Evolutionary conservation across 2,797 vertebrate genomes (phyloP), one percentile per base, ranked within the genome.

Genomic region (Smutsia gigantea): DNA sequence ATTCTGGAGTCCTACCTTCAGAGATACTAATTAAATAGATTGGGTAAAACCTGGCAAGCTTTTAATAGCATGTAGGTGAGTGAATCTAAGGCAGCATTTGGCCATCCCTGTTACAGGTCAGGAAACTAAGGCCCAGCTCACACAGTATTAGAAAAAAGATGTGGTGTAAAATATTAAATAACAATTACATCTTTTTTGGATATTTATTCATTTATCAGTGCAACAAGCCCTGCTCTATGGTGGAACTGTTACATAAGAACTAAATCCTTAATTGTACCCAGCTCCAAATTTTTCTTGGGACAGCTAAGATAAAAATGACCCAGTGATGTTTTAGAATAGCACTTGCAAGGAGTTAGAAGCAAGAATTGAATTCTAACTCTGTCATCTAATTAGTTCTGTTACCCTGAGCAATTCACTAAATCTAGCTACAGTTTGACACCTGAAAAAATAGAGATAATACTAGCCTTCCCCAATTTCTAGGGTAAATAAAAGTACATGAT

Each of bases 291-390:
- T 95, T 42, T 91, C 49, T 57, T 74, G 57, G 25, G 46, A 81
- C 13, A 57, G 5, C 64, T 46, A 64, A 79, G 55, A 34, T 87
- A 81, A 71, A 93, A 59, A 69, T n/a, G 12, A 29, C 72, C 25
- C 68, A 93, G n/a, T 61, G 51, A 64, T 84, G 72, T 92, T 92
- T 85, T 85, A 31, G 39, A 86, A 77, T 85, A 77, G 61, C 46
- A 3, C 17, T 77, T 66, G 23, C 23, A 68, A 61, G 17, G 72
- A 93, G 17, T 86, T 85, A 57, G 29, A 92, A 66, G 42, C n/a
- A n/a, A 51, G n/a, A 87, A 79, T 72, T 39, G n/a, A 93, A 5
- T 75, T 77, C 49, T 39, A 12, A 59, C 21, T 81, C 15, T 81
- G 64, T 49, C 31, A 77, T 77, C 90, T 92, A 10, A 11, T 87